Conservation (phyloP, 2,113 vertebrate species). For the Hypomesus transpacificus region DNA sequence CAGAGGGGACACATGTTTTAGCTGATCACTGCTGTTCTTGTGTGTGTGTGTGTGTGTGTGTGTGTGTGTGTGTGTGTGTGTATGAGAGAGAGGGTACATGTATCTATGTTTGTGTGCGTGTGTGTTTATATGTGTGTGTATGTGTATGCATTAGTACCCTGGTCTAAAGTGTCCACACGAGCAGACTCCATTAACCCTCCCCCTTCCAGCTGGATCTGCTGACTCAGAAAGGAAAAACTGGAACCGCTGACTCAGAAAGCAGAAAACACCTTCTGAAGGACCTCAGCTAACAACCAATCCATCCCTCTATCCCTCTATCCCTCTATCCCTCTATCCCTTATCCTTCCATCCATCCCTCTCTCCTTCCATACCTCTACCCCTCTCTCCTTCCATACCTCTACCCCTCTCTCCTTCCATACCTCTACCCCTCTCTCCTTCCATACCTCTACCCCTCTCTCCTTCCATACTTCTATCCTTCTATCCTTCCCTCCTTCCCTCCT, state of each 20-base stretch:
- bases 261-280: slow-evolving; percentile 48
- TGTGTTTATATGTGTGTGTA: slow-evolving; percentile 8
- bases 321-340: neutral
- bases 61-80: slow-evolving; percentile 12
- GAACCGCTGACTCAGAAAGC: slow-evolving; percentile 55
- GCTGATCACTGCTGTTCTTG: slow-evolving; percentile 12
- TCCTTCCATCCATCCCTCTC: neutral
- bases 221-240: too few species aligned
- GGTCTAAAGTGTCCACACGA: slow-evolving; percentile 47
- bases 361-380: neutral
- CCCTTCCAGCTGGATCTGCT: neutral
- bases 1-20: too few species aligned
- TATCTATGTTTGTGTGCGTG: slow-evolving; percentile 7
- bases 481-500: neutral
- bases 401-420: neutral
- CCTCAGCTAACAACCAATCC: slow-evolving; percentile 19
- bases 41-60: slow-evolving; percentile 16
- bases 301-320: neutral
- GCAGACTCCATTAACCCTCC: slow-evolving; percentile 49
- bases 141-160: neutral
- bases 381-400: neutral
- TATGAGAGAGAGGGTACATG: slow-evolving; percentile 19
- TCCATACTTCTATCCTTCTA: neutral
- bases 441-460: neutral
- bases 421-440: neutral